Evolutionary conservation across 2,113 vertebrate genomes (phyloP), one percentile per base, ranked within the genome.

Genomic region (Rhea americana): DNA sequence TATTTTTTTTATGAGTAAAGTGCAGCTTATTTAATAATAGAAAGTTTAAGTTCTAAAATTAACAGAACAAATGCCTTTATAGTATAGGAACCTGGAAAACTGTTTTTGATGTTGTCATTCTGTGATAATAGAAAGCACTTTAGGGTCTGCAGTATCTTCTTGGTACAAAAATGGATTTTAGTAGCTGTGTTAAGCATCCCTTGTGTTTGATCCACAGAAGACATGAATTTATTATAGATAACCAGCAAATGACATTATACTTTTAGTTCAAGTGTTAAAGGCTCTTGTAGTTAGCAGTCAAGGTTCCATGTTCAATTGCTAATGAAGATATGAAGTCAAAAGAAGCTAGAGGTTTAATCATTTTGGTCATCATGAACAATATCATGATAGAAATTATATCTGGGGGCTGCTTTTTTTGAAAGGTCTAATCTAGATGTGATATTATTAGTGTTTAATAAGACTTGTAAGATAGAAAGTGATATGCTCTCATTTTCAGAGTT

Each of bases 371-470:
- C 37, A 71, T 70, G 63, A 87, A 87, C 77, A 87, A 87, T 72
- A 21, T 63, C 82, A 62, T 35, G 37, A 77, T 70, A 51, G 53
- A 71, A 68, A 39, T 63, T 83, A 55, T 61, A 63, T 89, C 53
- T 55, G 70, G 63, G 72, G 79, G 70, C 76, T 43, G 48, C 68
- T 80, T 53, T 68, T 68, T 68, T 68, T n/a, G 66, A 68, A 68
- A 68, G 13, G 26, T 13, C 32, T 30, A 41, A n/a, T 48, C 32
- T 30, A 32, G 43, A 47, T 68, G 30, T 30, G 32, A 47, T 82
- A 90, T 83, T 90, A 82, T 90, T 83, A 83, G 70, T 83, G 73
- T 66, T 22, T 22, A 76, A 89, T 70, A 47, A 83, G 65, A 83
- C 76, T 39, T 56, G 19, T n/a, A 62, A 66, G 70, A 76, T 83